Conservation (phyloP, 2,113 vertebrate species). For the Eonycteris spelaea region DNA sequence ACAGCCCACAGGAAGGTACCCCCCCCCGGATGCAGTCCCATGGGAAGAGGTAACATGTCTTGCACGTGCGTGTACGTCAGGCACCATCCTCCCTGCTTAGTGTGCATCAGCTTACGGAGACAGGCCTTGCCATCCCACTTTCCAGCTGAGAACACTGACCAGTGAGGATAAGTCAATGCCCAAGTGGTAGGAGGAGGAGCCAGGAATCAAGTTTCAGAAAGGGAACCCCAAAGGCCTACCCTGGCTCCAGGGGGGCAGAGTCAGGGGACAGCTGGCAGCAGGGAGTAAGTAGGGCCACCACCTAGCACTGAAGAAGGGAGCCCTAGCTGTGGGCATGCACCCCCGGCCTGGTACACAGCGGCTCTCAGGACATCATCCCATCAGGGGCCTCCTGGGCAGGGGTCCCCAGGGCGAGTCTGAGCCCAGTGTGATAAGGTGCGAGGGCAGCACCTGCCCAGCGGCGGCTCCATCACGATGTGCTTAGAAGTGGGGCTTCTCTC, state of each 20-base stretch:
- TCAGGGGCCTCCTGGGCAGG: not conserved
- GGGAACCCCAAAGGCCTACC: not conserved
- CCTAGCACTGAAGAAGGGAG: fast-evolving
- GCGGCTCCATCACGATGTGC: fast-evolving
- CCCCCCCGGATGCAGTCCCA: not conserved
- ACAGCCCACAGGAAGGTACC: not conserved
- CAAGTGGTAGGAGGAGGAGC: not conserved
- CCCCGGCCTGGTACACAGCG: fast-evolving
- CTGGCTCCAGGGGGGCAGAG: not conserved
- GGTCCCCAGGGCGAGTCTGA: not conserved
- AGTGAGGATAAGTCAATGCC: not conserved
- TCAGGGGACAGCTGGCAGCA: not conserved
- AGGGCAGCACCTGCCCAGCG: not conserved
- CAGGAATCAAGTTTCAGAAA: not conserved
- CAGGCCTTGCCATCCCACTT: not conserved
- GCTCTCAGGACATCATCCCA: not conserved
- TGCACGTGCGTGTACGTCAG: fast-evolving
- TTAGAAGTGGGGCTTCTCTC: too few species aligned
- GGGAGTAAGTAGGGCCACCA: fast-evolving
- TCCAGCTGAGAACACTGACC: not conserved
- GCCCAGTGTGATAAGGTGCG: not conserved
- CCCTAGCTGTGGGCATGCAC: fast-evolving
- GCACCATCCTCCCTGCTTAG: fast-evolving
- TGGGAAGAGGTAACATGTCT: not conserved
- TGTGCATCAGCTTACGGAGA: fast-evolving